Evolutionary conservation across 2,797 vertebrate species (phyloP).

Genomic region (Amblyraja radiata): DNA sequence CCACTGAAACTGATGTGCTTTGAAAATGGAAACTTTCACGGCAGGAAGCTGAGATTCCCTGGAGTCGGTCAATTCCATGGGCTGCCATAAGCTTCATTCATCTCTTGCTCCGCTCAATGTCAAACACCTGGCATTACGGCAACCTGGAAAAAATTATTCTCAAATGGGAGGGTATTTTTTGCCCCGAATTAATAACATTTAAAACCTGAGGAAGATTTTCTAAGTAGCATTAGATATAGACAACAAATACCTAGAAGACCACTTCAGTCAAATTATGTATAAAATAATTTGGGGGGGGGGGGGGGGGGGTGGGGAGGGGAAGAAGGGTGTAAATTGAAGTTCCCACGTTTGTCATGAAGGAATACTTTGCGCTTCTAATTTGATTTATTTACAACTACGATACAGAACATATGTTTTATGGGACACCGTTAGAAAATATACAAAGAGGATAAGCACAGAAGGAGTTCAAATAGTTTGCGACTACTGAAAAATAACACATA

Average conservation of each 20-base stretch:
- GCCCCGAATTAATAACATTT: slow-evolving; percentile 61
- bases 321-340: background rate
- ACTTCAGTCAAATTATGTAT: background rate
- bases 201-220: slow-evolving; percentile 53
- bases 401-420: background rate
- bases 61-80: slow-evolving; percentile 69
- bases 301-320: too few species aligned
- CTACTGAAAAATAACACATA: background rate
- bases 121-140: slow-evolving; percentile 77
- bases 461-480: background rate
- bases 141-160: slow-evolving; percentile 65
- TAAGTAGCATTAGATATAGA: slow-evolving; percentile 55
- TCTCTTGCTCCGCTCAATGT: slow-evolving; percentile 69
- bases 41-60: slow-evolving; percentile 71
- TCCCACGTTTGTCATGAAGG: background rate
- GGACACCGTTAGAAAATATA: background rate
- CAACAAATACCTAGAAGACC: slow-evolving; percentile 10
- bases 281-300: background rate
- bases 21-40: slow-evolving; percentile 83
- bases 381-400: slow-evolving; percentile 13
- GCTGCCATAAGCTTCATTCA: slow-evolving; percentile 74
- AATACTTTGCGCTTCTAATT: background rate
- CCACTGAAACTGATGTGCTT: slow-evolving; percentile 69
- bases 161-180: slow-evolving; percentile 56
- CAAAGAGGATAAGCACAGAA: background rate